Evolutionary conservation across 2,113 vertebrate genomes (phyloP).

Genomic region (Stegastes partitus): DNA sequence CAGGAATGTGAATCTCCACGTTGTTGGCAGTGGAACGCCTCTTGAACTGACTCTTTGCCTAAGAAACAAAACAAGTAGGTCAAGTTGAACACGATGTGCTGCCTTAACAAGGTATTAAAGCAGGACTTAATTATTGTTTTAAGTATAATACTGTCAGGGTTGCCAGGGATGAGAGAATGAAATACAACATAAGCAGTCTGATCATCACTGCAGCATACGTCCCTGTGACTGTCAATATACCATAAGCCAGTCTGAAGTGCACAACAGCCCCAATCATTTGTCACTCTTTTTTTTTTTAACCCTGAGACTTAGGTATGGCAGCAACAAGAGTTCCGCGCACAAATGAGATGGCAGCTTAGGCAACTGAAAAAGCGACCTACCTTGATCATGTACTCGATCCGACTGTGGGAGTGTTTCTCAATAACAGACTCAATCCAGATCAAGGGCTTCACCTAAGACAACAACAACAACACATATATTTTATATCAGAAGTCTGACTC

Average conservation of each 20-base stretch:
- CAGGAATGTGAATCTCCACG: conserved; percentile 98
- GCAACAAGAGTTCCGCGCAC: not conserved
- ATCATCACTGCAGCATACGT: not conserved
- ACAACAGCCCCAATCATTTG: not conserved
- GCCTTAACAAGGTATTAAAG: not conserved
- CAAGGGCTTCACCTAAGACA: conserved; percentile 93
- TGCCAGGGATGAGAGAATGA: not conserved
- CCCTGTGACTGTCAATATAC: not conserved
- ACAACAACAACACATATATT: conserved; percentile 9
- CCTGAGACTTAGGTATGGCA: not conserved
- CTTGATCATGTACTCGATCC: conserved; percentile 99
- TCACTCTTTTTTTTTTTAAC: not conserved
- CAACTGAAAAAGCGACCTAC: conserved; percentile 70
- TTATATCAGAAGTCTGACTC: not conserved
- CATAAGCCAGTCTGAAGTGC: not conserved
- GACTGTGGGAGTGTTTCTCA: conserved; percentile 98
- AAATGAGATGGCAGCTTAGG: not conserved
- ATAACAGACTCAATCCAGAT: conserved; percentile 99
- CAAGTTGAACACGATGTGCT: conserved; percentile 21
- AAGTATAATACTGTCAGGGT: not conserved
- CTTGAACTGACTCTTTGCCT: conserved; percentile 99
- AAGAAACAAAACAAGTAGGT: conserved; percentile 53
- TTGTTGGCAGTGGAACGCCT: conserved; percentile 98
- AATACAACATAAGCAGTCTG: not conserved
- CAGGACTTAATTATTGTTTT: not conserved